These are phyloP conservation scores for Athene cunicularia DNA, from an alignment of 2,113 vertebrate genomes.

Conservation along the genomic window DNA sequence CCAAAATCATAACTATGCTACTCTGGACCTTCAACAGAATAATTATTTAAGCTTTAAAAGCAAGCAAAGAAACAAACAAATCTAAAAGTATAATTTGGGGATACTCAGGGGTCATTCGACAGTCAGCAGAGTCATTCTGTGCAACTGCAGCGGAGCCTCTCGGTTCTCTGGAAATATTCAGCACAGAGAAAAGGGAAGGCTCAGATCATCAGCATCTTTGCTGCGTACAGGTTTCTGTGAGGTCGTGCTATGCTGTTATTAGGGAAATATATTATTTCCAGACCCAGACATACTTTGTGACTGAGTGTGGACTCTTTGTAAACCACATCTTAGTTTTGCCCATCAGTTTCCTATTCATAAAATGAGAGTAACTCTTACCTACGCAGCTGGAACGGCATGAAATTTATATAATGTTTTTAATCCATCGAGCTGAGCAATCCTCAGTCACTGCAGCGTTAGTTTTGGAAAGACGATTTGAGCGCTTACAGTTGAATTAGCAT, in stretches of 20 bases:
- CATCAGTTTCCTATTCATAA: background rate
- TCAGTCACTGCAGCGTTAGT: background rate
- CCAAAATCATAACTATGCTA: background rate
- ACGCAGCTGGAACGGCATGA: background rate
- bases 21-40: background rate
- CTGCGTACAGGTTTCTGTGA: background rate
- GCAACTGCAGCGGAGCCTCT: background rate
- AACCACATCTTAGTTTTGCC: background rate
- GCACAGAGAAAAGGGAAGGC: background rate
- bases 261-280: background rate
- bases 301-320: background rate
- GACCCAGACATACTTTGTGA: background rate
- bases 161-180: background rate
- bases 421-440: background rate
- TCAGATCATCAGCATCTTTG: background rate
- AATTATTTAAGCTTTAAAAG: background rate
- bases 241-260: rapidly evolving
- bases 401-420: background rate
- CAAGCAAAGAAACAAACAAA: background rate
- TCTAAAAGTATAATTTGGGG: background rate
- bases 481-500: background rate
- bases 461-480: background rate
- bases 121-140: background rate
- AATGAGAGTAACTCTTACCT: background rate
- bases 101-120: rapidly evolving